Conservation (phyloP, 2,113 vertebrate species). For the Megalops atlanticus region DNA sequence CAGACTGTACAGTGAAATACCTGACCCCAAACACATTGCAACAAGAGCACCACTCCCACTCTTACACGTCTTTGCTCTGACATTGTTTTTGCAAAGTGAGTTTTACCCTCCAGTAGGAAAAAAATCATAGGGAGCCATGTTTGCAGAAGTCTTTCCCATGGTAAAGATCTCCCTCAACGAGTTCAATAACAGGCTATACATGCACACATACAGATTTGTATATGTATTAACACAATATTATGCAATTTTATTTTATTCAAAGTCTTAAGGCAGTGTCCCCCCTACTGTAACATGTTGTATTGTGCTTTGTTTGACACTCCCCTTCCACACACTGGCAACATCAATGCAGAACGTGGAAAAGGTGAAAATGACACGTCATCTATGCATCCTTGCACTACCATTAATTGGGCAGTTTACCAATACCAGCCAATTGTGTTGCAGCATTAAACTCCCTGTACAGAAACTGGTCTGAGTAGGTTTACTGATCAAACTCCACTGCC, state of each 20-base stretch:
- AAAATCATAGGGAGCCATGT: not conserved
- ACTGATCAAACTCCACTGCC: not conserved
- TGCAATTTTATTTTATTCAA: constrained; percentile 3
- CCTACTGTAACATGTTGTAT: not conserved
- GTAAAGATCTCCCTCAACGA: constrained; percentile 14
- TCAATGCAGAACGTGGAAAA: not conserved
- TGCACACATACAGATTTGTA: not conserved
- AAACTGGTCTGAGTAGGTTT: not conserved
- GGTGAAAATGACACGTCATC: not conserved
- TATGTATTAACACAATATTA: not conserved
- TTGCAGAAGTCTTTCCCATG: constrained; percentile 10
- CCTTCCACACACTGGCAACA: not conserved
- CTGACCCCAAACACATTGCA: not conserved
- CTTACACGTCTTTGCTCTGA: not conserved
- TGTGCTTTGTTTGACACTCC: not conserved
- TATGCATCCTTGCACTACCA: constrained; percentile 17
- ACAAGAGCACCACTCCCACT: not conserved
- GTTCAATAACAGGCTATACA: not conserved
- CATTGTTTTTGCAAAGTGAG: not conserved
- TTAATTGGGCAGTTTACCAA: not conserved
- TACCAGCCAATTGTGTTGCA: not conserved
- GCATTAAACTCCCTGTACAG: not conserved
- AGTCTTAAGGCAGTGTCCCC: constrained; percentile 23
- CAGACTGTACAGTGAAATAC: no score
- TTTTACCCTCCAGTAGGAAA: not conserved